A percentile compares a stretch with the other conserved stretches of the same genome.
phyloP scores from a whole-genome alignment of 2,797 vertebrate species.

The Sibirionetta formosa region DNA sequence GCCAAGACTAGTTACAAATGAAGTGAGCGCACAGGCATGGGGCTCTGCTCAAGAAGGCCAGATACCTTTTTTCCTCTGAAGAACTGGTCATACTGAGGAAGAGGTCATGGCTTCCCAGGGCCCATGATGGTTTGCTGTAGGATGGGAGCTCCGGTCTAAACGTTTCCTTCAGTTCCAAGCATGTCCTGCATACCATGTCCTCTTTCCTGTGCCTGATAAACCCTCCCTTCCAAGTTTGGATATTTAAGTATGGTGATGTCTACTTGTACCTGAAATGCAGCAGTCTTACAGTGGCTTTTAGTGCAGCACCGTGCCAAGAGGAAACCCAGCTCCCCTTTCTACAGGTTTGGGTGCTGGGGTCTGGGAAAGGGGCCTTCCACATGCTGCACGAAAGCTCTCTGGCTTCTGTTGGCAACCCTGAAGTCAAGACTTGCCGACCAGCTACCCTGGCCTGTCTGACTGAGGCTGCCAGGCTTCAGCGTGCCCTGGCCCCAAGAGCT shows the following conservation, averaged over 20 bases:
- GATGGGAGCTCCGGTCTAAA: not conserved
- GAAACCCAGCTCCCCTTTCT: fast-evolving
- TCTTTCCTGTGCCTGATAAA: not conserved
- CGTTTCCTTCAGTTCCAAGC: not conserved
- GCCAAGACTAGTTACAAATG: not conserved
- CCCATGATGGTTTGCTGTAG: not conserved
- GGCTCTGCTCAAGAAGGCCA: not conserved
- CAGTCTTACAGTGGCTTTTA: fast-evolving
- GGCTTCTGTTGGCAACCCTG: not conserved
- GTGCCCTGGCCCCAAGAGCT: fast-evolving
- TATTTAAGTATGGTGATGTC: fast-evolving
- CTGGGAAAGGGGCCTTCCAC: not conserved
- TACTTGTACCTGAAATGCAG: not conserved
- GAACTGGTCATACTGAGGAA: not conserved
- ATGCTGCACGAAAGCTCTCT: fast-evolving
- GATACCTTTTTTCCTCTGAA: not conserved
- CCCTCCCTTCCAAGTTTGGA: not conserved
- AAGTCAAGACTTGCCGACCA: fast-evolving
- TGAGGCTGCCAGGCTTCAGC: fast-evolving
- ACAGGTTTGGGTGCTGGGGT: not conserved
- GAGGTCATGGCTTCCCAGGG: not conserved
- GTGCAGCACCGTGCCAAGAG: not conserved
- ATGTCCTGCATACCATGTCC: fast-evolving
- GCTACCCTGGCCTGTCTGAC: fast-evolving
- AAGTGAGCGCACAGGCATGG: not conserved